These are phyloP conservation scores for Seladonia tumulorum DNA, from an alignment of 2,888 invertebrate genomes.

Conservation along the genomic window DNA sequence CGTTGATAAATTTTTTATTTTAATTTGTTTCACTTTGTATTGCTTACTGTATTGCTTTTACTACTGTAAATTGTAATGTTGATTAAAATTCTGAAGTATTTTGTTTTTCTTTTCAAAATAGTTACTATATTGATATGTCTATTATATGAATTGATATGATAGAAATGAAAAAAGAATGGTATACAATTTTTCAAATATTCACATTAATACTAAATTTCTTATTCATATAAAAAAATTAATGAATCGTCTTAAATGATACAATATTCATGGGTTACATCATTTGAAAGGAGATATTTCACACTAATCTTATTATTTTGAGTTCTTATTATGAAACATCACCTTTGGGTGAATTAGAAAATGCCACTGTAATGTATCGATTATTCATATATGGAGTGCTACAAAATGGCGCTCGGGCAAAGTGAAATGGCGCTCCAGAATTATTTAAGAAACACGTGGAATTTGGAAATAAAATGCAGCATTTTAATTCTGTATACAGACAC, in stretches of 20 bases:
- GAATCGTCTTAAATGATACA: not conserved
- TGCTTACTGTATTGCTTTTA: not conserved
- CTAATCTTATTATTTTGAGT: not conserved
- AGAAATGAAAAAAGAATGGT: not conserved
- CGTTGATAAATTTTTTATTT: not conserved
- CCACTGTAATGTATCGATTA: constrained; percentile 33
- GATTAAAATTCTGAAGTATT: not conserved
- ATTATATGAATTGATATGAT: not conserved
- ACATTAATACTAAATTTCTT: not conserved
- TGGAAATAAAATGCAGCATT: not conserved
- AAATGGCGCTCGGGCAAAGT: constrained; percentile 40
- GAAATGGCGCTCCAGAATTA: constrained; percentile 33
- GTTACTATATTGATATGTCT: too few species aligned
- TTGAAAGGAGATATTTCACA: not conserved
- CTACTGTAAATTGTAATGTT: not conserved
- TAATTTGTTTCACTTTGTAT: not conserved
- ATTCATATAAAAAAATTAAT: not conserved
- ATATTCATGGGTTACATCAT: not conserved
- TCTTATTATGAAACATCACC: not conserved
- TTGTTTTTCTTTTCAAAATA: not conserved
- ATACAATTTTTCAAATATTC: not conserved
- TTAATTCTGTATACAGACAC: not conserved
- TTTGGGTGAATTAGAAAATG: not conserved
- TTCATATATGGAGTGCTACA: not conserved
- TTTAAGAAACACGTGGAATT: constrained; percentile 29